These are phyloP conservation scores for Phrynosoma blainvillii DNA, from an alignment of 2,113 vertebrate genomes.

Conservation along the genomic window DNA sequence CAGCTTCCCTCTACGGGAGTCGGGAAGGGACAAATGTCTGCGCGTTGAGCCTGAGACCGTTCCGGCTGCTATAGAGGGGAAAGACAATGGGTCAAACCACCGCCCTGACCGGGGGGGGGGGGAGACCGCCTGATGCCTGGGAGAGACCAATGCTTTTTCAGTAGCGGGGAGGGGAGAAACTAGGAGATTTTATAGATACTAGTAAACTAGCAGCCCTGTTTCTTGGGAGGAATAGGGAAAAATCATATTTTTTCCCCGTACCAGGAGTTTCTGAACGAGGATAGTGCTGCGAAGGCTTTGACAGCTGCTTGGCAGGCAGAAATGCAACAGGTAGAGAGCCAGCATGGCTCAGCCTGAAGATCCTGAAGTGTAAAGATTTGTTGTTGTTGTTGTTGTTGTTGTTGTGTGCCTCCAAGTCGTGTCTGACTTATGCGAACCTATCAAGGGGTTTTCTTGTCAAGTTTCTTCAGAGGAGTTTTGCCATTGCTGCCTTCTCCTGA, in stretches of 20 bases:
- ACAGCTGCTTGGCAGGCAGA: neutral
- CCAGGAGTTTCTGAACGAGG: neutral
- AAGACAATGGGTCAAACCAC: neutral
- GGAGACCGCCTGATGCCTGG: neutral
- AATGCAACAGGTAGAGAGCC: neutral
- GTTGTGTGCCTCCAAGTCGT: no score
- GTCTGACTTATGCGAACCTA: no score
- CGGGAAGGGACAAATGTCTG: neutral
- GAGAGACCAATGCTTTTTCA: neutral
- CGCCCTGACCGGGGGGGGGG: neutral
- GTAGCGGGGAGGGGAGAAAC: neutral
- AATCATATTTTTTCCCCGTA: neutral
- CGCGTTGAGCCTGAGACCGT: no score
- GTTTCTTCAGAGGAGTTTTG: no score
- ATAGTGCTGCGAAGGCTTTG: neutral
- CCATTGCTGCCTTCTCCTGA: no score
- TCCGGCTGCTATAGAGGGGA: fast-evolving
- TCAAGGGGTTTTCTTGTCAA: no score
- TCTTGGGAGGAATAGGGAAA: no score
- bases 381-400: no score
- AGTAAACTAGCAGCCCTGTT: neutral
- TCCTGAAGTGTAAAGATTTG: no score
- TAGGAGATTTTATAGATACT: neutral
- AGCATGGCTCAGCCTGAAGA: no score
- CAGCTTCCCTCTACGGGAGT: neutral